Percentiles rank a stretch among this genome's conserved stretches.
phyloP scores from a whole-genome alignment of 2,113 vertebrate species.

The Equus quagga region DNA sequence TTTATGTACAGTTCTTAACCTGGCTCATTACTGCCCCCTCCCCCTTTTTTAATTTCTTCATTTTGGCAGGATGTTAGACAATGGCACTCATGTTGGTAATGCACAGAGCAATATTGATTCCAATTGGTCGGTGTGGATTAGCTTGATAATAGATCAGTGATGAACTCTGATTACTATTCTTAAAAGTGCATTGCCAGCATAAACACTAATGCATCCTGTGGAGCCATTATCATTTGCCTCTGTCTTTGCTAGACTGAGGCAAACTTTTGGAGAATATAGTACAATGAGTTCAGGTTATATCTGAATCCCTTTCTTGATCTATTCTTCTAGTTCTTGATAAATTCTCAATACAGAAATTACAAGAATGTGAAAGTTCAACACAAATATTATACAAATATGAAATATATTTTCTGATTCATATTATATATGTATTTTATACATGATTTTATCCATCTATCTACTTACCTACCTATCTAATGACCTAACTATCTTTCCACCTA shows the following conservation, averaged over 20 bases:
- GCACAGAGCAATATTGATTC: background rate
- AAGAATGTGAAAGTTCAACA: background rate
- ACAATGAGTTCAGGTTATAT: background rate
- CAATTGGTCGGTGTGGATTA: background rate
- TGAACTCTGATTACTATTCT: background rate
- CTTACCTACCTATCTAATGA: background rate
- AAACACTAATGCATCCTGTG: background rate
- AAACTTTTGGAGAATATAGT: background rate
- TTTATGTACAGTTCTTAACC: background rate
- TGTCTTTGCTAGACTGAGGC: background rate
- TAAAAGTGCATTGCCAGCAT: background rate
- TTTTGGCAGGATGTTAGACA: background rate
- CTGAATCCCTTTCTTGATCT: background rate
- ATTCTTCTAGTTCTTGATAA: background rate
- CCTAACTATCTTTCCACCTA: background rate
- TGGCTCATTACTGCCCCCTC: background rate
- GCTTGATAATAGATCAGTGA: background rate
- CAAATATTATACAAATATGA: background rate
- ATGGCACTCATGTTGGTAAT: background rate
- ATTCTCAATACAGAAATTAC: background rate
- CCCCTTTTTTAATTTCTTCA: background rate
- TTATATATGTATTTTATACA: background rate
- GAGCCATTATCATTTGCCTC: background rate
- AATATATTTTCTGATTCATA: background rate
- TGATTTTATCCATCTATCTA: background rate